Percentiles rank a stretch among this genome's conserved stretches.
Conservation (phyloP, 2,797 vertebrate species). For the Tauraco hartlaubi region DNA sequence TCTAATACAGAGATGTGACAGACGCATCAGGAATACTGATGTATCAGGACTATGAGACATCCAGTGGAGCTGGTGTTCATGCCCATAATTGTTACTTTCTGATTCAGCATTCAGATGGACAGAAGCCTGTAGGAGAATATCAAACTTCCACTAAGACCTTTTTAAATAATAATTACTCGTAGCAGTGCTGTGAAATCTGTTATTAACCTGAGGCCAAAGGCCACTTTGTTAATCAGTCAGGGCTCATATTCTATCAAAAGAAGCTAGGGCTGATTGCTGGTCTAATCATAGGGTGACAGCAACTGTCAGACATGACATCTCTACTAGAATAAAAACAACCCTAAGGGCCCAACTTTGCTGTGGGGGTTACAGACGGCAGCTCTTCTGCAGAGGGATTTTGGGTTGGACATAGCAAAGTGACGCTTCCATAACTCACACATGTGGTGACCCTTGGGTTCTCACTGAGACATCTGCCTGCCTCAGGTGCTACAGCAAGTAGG, state of each 20-base stretch:
- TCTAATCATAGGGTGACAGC: constrained; percentile 75
- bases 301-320: constrained; percentile 66
- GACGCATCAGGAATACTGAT: constrained; percentile 5
- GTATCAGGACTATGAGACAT: not conserved
- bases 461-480: not conserved
- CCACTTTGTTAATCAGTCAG: constrained; percentile 81
- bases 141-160: constrained; percentile 72
- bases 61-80: constrained; percentile 25
- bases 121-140: constrained; percentile 74
- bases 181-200: constrained; percentile 79
- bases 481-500: not conserved
- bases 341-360: not conserved
- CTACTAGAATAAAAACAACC: constrained; percentile 63
- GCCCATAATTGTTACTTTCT: constrained; percentile 59
- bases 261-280: constrained; percentile 71
- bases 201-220: constrained; percentile 84
- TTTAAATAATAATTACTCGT: constrained; percentile 82
- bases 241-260: constrained; percentile 74
- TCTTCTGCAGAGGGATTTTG: not conserved
- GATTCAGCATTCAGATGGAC: constrained; percentile 67
- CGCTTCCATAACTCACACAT: not conserved
- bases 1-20: not conserved
- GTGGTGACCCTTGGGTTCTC: not conserved
- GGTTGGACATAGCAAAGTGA: not conserved
- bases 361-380: not conserved